These are phyloP conservation scores for Pachyseris speciosa DNA, from an alignment of 64 coral and sea anemone genomes.

Conservation along the genomic window DNA sequence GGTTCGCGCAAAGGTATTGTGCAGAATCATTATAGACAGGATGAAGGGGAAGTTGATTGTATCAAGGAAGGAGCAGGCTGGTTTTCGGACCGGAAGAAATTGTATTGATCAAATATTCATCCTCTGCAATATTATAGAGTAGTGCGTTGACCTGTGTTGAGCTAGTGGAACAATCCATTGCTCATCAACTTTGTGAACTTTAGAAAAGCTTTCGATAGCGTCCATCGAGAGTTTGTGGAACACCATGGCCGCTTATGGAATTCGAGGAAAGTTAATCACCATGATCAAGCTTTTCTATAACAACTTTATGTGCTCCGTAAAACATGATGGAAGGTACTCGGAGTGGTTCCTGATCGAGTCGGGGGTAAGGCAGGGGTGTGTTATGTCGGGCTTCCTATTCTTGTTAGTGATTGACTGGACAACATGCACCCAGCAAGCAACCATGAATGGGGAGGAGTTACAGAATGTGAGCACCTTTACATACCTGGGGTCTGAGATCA, in stretches of 20 bases:
- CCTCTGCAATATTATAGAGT: conserved; percentile 47
- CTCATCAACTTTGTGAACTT: background rate
- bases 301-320: background rate
- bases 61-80: conserved; percentile 32
- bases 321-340: background rate
- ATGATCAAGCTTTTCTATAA: background rate
- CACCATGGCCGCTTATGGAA: background rate
- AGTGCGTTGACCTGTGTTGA: conserved; percentile 29
- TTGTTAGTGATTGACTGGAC: background rate
- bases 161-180: conserved; percentile 8
- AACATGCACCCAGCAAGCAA: background rate
- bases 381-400: background rate
- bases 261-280: background rate
- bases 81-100: conserved; percentile 12
- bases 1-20: background rate
- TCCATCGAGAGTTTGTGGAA: background rate
- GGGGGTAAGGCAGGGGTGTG: background rate
- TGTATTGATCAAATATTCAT: conserved; percentile 44
- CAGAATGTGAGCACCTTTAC: background rate
- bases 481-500: background rate
- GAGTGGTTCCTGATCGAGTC: background rate
- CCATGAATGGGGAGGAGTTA: background rate
- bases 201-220: background rate
- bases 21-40: conserved; percentile 22
- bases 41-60: conserved; percentile 9